Conservation (phyloP, 1,140 invertebrate species). For the Drosophila rufa region DNA sequence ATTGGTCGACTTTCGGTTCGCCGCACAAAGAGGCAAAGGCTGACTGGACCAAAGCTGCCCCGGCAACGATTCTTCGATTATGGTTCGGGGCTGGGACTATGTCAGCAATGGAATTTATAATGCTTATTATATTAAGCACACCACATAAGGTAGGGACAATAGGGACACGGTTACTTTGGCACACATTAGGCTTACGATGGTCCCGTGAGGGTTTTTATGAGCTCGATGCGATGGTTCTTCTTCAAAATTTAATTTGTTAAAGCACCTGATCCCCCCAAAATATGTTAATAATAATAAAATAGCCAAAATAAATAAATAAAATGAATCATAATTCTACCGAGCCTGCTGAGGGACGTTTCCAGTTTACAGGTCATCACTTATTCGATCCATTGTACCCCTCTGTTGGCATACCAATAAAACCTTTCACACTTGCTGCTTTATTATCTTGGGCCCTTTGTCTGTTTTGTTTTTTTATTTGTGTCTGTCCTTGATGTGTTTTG, state of each 20-base stretch:
- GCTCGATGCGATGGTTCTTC: neutral
- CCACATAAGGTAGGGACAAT: neutral
- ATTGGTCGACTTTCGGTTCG: conserved; percentile 76
- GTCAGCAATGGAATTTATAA: conserved; percentile 82
- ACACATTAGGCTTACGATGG: conserved; percentile 5
- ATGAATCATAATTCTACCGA: neutral
- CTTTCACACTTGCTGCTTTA: conserved; percentile 39
- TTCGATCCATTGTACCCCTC: conserved; percentile 4
- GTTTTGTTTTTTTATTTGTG: conserved; percentile 17
- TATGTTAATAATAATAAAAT: too few relatives aligned
- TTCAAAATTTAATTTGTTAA: neutral
- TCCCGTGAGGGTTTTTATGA: too few relatives aligned
- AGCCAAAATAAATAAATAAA: neutral
- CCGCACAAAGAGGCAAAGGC: conserved; percentile 21
- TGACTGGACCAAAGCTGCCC: conserved; percentile 30
- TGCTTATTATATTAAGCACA: conserved; percentile 69
- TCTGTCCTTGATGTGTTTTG: conserved; percentile 62
- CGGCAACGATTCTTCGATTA: conserved; percentile 58
- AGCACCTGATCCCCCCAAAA: too few relatives aligned
- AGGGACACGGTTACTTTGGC: conserved; percentile 13
- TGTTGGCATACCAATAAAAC: neutral
- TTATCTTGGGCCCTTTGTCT: conserved; percentile 58
- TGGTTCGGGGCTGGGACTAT: conserved; percentile 45
- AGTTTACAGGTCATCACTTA: conserved; percentile 35
- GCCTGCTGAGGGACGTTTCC: too few relatives aligned